These are phyloP conservation scores for Macrocentrus cingulum DNA, from an alignment of 1,140 invertebrate species.

Conservation along the genomic window DNA sequence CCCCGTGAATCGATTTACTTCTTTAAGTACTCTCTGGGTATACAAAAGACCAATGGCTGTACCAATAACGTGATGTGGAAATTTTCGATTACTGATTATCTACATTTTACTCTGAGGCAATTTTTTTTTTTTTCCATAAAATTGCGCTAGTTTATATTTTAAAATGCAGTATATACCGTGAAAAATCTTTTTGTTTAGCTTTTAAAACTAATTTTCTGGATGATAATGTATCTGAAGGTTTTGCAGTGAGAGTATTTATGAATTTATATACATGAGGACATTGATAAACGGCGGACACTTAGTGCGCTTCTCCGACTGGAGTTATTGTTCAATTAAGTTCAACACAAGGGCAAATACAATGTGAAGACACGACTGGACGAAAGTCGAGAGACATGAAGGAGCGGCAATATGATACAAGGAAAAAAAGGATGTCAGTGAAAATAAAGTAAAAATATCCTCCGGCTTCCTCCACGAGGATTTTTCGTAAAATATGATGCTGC, in stretches of 20 bases:
- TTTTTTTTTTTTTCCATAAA: no score
- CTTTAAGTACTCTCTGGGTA: no score
- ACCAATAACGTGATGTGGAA: no score
- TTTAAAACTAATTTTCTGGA: no score
- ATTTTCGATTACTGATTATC: no score
- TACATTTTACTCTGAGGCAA: no score
- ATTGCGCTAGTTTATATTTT: no score
- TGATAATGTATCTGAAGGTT: no score
- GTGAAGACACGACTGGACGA: background rate
- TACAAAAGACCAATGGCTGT: no score
- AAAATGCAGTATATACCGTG: no score
- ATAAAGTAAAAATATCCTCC: constrained; percentile 15
- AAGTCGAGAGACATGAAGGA: background rate
- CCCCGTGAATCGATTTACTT: background rate
- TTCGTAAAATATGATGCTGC: constrained; percentile 42
- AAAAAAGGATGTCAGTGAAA: constrained; percentile 2
- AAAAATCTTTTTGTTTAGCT: no score
- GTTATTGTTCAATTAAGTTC: constrained; percentile 22
- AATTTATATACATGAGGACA: background rate
- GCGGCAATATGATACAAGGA: background rate
- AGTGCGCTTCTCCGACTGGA: background rate
- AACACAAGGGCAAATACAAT: constrained; percentile 3
- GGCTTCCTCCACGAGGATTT: constrained; percentile 2
- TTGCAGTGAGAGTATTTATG: background rate
- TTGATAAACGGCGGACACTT: constrained; percentile 8